A percentile compares a stretch with the other conserved stretches of the same genome.
These are phyloP conservation scores for Ceyx cyanopectus DNA, from an alignment of 2,113 vertebrate genomes.

Conservation along the genomic window DNA sequence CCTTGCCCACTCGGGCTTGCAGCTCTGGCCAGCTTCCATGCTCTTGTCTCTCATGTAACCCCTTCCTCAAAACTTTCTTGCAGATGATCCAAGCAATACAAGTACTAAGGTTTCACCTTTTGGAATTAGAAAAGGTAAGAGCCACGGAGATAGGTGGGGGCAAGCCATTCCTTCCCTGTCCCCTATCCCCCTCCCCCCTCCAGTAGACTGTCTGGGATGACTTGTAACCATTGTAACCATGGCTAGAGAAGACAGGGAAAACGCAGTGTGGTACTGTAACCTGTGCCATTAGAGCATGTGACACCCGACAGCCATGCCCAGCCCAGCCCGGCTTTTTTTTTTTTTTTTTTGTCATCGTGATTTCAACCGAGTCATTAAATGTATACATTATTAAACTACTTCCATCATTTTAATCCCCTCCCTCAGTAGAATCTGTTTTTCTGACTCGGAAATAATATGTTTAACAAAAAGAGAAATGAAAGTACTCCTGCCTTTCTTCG, in stretches of 20 bases:
- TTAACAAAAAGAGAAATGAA: not conserved
- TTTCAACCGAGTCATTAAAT: not conserved
- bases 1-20: not conserved
- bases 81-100: conserved; percentile 99
- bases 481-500: not conserved
- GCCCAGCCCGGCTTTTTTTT: not conserved
- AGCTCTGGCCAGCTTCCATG: not conserved
- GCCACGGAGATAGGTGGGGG: not conserved
- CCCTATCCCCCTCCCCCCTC: too few species aligned
- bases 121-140: conserved; percentile 99
- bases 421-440: not conserved
- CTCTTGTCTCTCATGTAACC: conserved; percentile 38
- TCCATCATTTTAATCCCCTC: not conserved
- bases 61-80: conserved; percentile 70
- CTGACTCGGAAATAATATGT: not conserved
- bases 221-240: conserved; percentile 14
- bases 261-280: conserved; percentile 12
- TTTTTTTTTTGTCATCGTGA: not conserved
- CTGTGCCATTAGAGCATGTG: conserved; percentile 44
- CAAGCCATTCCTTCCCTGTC: not conserved
- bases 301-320: not conserved
- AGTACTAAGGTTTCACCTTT: conserved; percentile 99
- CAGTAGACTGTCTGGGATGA: not conserved
- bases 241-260: not conserved
- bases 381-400: not conserved